These are phyloP conservation scores for Hexactinellida sp. DNA, from an alignment of 37 sponge, comb jelly and placozoan genomes.

Conservation along the genomic window DNA sequence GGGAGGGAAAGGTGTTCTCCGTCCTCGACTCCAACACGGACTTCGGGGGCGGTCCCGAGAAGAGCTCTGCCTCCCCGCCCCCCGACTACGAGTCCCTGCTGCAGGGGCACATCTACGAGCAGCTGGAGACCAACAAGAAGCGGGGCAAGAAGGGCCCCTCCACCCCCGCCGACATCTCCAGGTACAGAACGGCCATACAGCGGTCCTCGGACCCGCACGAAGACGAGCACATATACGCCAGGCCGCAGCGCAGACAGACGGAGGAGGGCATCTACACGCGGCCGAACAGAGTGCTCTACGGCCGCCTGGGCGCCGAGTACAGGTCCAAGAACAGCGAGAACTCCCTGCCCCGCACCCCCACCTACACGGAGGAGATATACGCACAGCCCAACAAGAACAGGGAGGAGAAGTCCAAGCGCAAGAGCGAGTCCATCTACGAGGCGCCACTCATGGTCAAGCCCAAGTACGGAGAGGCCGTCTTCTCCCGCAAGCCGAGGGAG, in stretches of 20 bases:
- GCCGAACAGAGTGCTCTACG: not conserved
- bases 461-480: not conserved
- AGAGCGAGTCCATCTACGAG: not conserved
- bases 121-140: not conserved
- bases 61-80: not conserved
- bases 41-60: not conserved
- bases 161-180: not conserved
- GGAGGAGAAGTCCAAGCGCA: not conserved
- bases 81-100: not conserved
- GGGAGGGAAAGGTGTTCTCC: not conserved
- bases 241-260: not conserved
- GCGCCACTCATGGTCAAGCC: constrained; percentile 7
- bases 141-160: not conserved
- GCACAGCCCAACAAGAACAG: not conserved
- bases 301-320: not conserved
- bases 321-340: not conserved
- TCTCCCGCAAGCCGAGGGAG: not conserved
- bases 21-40: not conserved
- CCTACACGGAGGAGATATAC: not conserved
- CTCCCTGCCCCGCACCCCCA: not conserved
- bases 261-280: not conserved
- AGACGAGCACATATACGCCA: not conserved
- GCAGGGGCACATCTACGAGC: not conserved
- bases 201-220: not conserved
- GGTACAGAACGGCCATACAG: not conserved